phyloP scores from a whole-genome alignment of 1,140 invertebrate species.

The Lutraria rhynchaena region DNA sequence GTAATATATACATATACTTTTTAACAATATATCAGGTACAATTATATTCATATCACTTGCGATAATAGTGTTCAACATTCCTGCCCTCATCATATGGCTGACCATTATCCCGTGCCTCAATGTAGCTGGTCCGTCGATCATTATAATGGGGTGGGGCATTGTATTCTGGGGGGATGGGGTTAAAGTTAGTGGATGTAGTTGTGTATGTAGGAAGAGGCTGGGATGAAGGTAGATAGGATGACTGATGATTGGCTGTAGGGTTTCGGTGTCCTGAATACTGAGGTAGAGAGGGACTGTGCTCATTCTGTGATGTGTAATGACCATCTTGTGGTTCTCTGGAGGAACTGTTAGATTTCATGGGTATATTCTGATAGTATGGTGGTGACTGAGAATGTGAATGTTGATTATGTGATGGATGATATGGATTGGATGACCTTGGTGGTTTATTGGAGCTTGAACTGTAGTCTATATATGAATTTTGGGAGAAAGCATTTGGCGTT shows the following conservation, averaged over 20 bases:
- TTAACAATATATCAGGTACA: no score
- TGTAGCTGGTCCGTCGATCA: slow-evolving; percentile 17
- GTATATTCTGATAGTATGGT: slow-evolving; percentile 38
- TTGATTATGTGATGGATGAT: not conserved
- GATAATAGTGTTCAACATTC: no score
- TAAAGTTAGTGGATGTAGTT: not conserved
- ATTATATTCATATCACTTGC: no score
- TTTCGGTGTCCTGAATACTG: slow-evolving; percentile 5
- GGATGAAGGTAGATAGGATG: not conserved
- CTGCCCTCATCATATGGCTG: not conserved
- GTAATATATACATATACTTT: no score
- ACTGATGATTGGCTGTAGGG: not conserved
- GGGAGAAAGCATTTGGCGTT: slow-evolving; percentile 1
- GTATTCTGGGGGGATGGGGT: slow-evolving; percentile 17
- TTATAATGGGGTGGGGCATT: slow-evolving; percentile 42
- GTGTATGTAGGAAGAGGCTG: slow-evolving; percentile 7
- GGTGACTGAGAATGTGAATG: not conserved
- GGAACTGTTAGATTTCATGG: slow-evolving; percentile 2
- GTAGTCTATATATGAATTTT: not conserved
- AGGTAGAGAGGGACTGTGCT: not conserved
- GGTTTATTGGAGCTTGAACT: slow-evolving; percentile 8
- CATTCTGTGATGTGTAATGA: slow-evolving; percentile 4
- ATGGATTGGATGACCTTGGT: not conserved
- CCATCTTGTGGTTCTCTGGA: slow-evolving; percentile 1
- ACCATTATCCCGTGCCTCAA: slow-evolving; percentile 19